Evolutionary conservation across 2,113 vertebrate species (phyloP), one percentile per base, ranked within the genome.

Genomic region (Tachuris rubrigastra): DNA sequence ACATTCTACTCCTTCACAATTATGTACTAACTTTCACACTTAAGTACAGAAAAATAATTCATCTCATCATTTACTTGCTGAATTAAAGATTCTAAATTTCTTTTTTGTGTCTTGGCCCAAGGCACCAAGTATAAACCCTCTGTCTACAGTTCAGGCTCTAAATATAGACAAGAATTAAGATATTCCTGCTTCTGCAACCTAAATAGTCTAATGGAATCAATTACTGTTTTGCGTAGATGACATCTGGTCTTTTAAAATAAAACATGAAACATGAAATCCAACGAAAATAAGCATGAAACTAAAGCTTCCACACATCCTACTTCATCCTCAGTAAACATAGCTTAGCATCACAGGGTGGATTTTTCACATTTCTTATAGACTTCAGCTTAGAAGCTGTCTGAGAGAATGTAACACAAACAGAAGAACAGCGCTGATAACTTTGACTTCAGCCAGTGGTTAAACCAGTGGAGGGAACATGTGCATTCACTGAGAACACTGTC

Each of bases 231-330:
- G 85, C 8, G 10, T 73, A 85, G 87, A 87, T 62, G 82, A 74
- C 72, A 91, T 95, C 85, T 91, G 72, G 79, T 94, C 86, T 96
- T 96, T 93, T 59, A 82, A 95, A 96, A 95, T 90, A 85, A 50
- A 87, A 65, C 46, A 82, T 28, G 49, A 68, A 92, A 79, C 41
- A 83, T 16, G 14, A 93, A 93, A 77, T 92, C 24, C 53, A 89
- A 88, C 39, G 16, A 94, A 95, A 96, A 79, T 76, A 91, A 96
- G 30, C 63, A 71, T 63, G 59, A 35, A 87, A 47, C 25, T 47
- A 15, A 87, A 85, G 35, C 60, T 87, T 87, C 55, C 85, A 50
- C 33, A 31, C 67, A 66, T 41, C 8, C 55, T 83, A 28, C 23
- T 63, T 87, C 42, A 79, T 71, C 42, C 25, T 85, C 46, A 55